These are phyloP conservation scores for Symphodus melops DNA, from an alignment of 2,113 vertebrate genomes.

Conservation along the genomic window DNA sequence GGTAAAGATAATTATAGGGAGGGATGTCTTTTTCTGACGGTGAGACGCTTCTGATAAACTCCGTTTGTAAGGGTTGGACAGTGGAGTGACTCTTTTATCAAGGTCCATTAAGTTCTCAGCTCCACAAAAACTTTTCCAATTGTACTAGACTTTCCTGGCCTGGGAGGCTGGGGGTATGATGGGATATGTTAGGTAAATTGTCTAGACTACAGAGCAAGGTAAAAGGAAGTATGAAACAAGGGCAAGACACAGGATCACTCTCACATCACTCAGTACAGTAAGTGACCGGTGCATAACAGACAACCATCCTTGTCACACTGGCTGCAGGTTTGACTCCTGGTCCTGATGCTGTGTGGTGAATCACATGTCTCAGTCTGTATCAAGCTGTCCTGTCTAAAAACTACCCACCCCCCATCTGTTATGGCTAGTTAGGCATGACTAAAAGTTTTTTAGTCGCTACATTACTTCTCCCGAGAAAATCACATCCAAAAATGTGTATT, in stretches of 20 bases:
- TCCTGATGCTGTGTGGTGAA: too few species aligned
- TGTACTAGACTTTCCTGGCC: background rate
- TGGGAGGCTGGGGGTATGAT: background rate
- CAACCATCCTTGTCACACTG: too few species aligned
- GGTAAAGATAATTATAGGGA: slow-evolving; percentile 28
- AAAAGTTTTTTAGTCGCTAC: slow-evolving; percentile 55
- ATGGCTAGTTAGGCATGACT: slow-evolving; percentile 41
- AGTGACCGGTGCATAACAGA: too few species aligned
- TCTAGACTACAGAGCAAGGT: slow-evolving; percentile 70
- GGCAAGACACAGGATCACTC: slow-evolving; percentile 83
- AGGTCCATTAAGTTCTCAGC: slow-evolving; percentile 13
- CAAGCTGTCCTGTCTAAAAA: too few species aligned
- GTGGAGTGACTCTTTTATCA: slow-evolving; percentile 12
- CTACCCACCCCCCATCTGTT: too few species aligned
- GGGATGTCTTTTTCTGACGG: slow-evolving; percentile 38
- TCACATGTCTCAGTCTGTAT: too few species aligned
- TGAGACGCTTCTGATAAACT: slow-evolving; percentile 46
- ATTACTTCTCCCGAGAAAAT: slow-evolving; percentile 49
- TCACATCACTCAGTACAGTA: slow-evolving; percentile 57
- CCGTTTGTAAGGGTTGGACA: slow-evolving; percentile 38
- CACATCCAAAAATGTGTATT: slow-evolving; percentile 37
- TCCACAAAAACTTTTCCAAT: slow-evolving; percentile 26
- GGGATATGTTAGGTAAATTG: slow-evolving; percentile 51
- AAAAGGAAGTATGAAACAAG: slow-evolving; percentile 17
- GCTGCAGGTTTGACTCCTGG: too few species aligned